Evolutionary conservation across 92 coral and sea anemone species (phyloP).

Genomic region (Ricordea florida): DNA sequence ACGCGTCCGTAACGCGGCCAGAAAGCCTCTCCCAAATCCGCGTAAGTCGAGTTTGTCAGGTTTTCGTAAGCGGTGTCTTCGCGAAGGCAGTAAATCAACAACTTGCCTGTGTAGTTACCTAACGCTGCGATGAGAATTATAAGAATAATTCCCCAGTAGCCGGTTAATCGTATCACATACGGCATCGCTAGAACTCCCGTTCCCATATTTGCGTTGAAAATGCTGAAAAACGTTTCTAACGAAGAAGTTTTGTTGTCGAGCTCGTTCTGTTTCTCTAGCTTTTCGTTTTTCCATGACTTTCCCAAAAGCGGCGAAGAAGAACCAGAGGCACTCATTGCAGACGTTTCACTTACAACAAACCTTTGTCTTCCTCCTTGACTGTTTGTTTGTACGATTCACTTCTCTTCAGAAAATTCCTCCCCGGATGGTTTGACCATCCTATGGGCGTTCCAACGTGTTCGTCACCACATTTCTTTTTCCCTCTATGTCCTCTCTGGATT

Average conservation of each 20-base stretch:
- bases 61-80: constrained; percentile 78
- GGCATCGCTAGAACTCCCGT: constrained; percentile 93
- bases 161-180: constrained; percentile 80
- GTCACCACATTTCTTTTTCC: not conserved
- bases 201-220: constrained; percentile 91
- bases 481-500: not conserved
- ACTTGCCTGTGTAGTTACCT: constrained; percentile 89
- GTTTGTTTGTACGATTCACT: not conserved
- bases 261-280: constrained; percentile 22
- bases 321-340: constrained; percentile 19
- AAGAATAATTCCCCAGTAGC: constrained; percentile 89
- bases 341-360: not conserved
- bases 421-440: not conserved
- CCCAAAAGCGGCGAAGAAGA: constrained; percentile 25
- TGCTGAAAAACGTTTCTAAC: constrained; percentile 81
- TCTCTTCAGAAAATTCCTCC: not conserved
- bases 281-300: not conserved
- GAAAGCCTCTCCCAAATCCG: constrained; percentile 86
- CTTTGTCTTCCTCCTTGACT: not conserved
- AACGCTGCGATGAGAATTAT: constrained; percentile 72
- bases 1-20: constrained; percentile 90
- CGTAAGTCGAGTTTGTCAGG: constrained; percentile 72
- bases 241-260: constrained; percentile 69
- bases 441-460: not conserved
- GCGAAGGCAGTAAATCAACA: constrained; percentile 81